Evolutionary conservation across 2,888 invertebrate species (phyloP), one percentile per base, ranked within the genome.

Genomic region (Ophioninae sp.): DNA sequence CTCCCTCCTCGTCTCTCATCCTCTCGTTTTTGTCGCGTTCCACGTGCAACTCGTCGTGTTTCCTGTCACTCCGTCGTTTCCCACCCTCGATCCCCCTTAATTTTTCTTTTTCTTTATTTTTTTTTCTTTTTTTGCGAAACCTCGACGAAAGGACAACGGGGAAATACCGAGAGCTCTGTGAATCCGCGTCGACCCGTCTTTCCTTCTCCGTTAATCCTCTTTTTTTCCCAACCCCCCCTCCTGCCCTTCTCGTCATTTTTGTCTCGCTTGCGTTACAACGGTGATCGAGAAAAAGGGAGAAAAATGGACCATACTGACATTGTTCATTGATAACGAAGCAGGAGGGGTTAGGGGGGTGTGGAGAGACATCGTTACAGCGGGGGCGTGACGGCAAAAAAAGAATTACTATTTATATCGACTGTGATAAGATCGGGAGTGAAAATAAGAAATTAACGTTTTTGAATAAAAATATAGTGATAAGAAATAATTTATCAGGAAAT

Each of bases 371-470:
- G 9, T 9, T 6, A 9, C 41, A 41, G 41, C 9, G 3, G 41
- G 41, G 63, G 37, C 56, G 17, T 17, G 41, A 59, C 61, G 72
- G 58, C 79, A 73, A 63, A 58, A 72, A 63, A 39, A 56, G 65
- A 84, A 90, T 91, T 90, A 89, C 89, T 90, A 90, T 91, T 89
- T 90, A 91, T 91, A 90, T 91, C 90, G 91, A 91, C 89, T 86
- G 87, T 79, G 67, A 41, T 41, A 81, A 85, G 85, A 86, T 67
- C 75, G 64, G 58, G 58, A 58, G 44, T 73, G 37, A 56, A 71
- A 63, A 69, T 3, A 41, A 6, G 9, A 2, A 13, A 51, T 5
- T 13, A 17, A 17, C 0, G 3, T 51, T 10, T 51, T 2, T 3
- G 44, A 6, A 51, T 6, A 37, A 63, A 64, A 39, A 59, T 9